Evolutionary conservation across 92 coral and sea anemone species (phyloP), one percentile per base, ranked within the genome.

Genomic region (Epizoanthus ramosus): DNA sequence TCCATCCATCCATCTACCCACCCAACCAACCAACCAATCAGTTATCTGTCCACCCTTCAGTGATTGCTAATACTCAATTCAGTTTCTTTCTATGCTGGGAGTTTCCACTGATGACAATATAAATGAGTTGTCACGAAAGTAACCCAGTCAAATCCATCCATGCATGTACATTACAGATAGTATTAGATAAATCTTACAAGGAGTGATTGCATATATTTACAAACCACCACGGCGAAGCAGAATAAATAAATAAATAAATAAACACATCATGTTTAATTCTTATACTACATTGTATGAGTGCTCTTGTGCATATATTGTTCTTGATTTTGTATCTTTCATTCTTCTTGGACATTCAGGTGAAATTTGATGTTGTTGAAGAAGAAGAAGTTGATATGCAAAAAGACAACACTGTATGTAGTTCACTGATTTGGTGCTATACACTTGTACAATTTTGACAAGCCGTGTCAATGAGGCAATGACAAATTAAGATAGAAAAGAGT

Each of bases 311-410:
- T 50, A 50, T 50, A 50, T 13, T 10, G 54, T 50, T 10, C 16
- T 19, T 23, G 68, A 25, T 19, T 63, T 18, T 3, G 8, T 63
- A 9, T 0, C 14, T 6, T 9, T 19, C 23, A 3, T 5, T 45
- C 63, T 19, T 56, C n/a, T 8, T 63, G 31, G 63, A 24, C 10
- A 19, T 24, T 43, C 79, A 95, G 98, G 97, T 90, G 52, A 92
- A 93, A 75, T 95, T 95, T 80, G 88, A 91, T 75, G 95, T 95
- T 41, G 88, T 93, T 71, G 98, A 95, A 68, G 98, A 95, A 67
- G 97, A 95, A 69, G 97, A 92, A 80, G 88, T 89, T 22, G 87
- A 91, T 63, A 64, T 80, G 57, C 80, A 84, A 19, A 85, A 87
- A 47, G 89, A 95, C 57, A 88, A 89, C 73, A 83, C 83, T 97